A percentile compares a stretch with the other conserved stretches of the same genome.
phyloP scores from a whole-genome alignment of 2,888 invertebrate species.

The Patella ulyssiponensis region DNA sequence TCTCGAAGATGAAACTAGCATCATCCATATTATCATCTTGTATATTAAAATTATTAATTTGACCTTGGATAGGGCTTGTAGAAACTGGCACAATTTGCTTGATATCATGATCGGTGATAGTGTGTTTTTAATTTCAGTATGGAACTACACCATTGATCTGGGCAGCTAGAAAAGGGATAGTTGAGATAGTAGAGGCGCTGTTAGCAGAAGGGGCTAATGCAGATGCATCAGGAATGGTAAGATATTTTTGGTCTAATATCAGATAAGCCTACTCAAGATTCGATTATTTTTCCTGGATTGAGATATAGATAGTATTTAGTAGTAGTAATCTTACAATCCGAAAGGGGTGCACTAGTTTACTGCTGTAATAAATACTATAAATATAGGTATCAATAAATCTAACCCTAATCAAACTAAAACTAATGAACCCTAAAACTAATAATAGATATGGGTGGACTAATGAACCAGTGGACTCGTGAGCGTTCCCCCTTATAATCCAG shows the following conservation, averaged over 20 bases:
- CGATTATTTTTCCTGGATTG: not conserved
- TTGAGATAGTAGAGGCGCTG: conserved; percentile 65
- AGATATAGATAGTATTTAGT: not conserved
- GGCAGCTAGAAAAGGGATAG: conserved; percentile 69
- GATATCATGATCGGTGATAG: too few relatives aligned
- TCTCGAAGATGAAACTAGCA: too few relatives aligned
- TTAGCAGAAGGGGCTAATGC: conserved; percentile 79
- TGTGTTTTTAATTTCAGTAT: conserved; percentile 76
- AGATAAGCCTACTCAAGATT: not conserved
- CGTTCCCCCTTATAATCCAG: not conserved
- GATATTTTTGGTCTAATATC: conserved; percentile 32
- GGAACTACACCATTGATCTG: conserved; percentile 90
- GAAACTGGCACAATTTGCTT: too few relatives aligned
- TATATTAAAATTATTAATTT: too few relatives aligned
- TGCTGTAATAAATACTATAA: not conserved
- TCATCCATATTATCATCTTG: too few relatives aligned
- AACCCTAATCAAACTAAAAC: too few relatives aligned
- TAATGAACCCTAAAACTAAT: too few relatives aligned
- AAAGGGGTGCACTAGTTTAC: not conserved
- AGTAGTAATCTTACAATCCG: not conserved
- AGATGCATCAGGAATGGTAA: conserved; percentile 91
- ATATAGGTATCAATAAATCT: too few relatives aligned
- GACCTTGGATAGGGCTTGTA: too few relatives aligned
- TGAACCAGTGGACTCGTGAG: too few relatives aligned
- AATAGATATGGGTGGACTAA: too few relatives aligned